Evolutionary conservation across 2,888 invertebrate species (phyloP).

Genomic region (Aphidoletes aphidimyza): DNA sequence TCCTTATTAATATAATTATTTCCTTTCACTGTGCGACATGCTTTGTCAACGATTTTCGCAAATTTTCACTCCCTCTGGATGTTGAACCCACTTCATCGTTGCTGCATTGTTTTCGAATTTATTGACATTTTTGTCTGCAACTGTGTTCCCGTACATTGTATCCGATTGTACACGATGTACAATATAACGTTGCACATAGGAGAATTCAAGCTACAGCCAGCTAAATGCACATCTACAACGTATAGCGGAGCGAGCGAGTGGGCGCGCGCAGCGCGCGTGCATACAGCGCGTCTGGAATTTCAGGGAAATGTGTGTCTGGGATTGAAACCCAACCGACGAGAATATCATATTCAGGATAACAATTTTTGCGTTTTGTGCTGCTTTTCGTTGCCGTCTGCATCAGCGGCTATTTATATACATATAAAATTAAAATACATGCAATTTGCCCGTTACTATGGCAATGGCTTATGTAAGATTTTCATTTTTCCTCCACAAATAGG

Average conservation of each 20-base stretch:
- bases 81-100: neutral
- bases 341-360: neutral
- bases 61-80: neutral
- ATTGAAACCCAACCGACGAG: neutral
- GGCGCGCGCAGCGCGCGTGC: no score
- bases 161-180: no score
- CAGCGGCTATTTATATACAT: neutral
- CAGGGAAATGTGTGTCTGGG: conserved; percentile 7
- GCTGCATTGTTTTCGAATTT: neutral
- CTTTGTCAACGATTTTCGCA: neutral
- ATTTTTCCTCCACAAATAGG: conserved; percentile 20
- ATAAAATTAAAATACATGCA: no score
- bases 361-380: neutral
- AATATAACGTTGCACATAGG: no score
- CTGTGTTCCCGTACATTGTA: neutral
- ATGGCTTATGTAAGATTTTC: conserved; percentile 48
- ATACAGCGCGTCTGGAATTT: conserved; percentile 54
- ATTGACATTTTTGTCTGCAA: conserved; percentile 28
- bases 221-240: no score
- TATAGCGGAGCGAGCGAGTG: no score
- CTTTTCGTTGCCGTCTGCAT: neutral
- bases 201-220: no score
- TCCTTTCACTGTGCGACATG: neutral
- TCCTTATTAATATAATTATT: conserved; percentile 49
- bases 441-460: conserved; percentile 51